Evolutionary conservation across 2,888 invertebrate species (phyloP).

Genomic region (Muscina levida): DNA sequence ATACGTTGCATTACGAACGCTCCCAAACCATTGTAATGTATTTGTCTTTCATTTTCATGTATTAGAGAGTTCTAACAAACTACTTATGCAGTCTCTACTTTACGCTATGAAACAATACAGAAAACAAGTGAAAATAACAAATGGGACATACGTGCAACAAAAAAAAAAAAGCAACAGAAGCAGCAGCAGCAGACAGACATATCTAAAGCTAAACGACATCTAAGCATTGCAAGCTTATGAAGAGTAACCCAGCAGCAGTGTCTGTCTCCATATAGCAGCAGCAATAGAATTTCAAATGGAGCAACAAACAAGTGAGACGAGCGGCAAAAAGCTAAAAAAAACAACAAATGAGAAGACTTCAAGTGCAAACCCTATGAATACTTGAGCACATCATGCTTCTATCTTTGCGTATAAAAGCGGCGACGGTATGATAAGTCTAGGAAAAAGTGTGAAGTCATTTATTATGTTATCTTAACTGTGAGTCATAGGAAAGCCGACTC

Average conservation of each 20-base stretch:
- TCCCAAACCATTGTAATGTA: no score
- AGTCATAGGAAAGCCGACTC: no score
- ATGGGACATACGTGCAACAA: conserved; percentile 56
- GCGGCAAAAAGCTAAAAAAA: conserved; percentile 11
- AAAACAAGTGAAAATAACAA: conserved; percentile 63
- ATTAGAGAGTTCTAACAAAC: conserved; percentile 52
- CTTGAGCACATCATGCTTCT: background rate
- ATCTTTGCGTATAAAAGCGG: background rate
- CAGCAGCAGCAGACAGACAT: background rate
- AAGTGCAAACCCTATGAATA: conserved; percentile 62
- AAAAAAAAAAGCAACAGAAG: conserved; percentile 27
- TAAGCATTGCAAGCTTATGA: conserved; percentile 36
- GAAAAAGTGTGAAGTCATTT: no score
- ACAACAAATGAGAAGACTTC: conserved; percentile 36
- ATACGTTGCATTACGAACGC: no score
- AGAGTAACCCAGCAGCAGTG: conserved; percentile 46
- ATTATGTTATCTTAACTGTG: no score
- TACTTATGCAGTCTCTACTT: conserved; percentile 50
- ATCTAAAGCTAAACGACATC: conserved; percentile 33
- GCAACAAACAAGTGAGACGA: conserved; percentile 40
- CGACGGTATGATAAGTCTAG: background rate
- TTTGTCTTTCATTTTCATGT: conserved; percentile 19
- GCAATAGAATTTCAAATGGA: conserved; percentile 58
- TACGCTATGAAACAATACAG: conserved; percentile 7
- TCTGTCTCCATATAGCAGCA: conserved; percentile 1